Conservation (phyloP, 2,888 invertebrate species). For the Cryptocheilus praepositus region DNA sequence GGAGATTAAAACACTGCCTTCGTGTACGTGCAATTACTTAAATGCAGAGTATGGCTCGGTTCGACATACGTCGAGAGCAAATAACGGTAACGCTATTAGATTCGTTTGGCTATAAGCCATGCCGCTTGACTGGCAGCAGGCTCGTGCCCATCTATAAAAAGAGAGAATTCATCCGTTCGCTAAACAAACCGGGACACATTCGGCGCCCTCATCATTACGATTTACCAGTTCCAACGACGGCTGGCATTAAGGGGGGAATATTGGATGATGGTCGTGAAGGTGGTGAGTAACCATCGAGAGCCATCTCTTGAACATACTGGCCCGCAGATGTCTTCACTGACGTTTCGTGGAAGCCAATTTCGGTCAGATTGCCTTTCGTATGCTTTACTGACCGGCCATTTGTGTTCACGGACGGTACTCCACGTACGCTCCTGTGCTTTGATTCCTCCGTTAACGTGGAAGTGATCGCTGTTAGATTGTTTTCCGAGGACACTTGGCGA, state of each 20-base stretch:
- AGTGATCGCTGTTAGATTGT: constrained; percentile 26
- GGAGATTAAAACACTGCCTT: constrained; percentile 6
- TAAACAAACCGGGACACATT: constrained; percentile 48
- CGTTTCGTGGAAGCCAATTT: constrained; percentile 50
- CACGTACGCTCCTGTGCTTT: constrained; percentile 32
- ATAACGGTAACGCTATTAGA: constrained; percentile 26
- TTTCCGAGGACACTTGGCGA: constrained; percentile 11
- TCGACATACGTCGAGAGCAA: constrained; percentile 40
- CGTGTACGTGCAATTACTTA: constrained; percentile 54
- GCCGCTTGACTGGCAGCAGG: constrained; percentile 11
- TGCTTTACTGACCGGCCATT: constrained; percentile 31
- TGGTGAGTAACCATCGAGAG: constrained; percentile 17
- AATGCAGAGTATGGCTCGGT: constrained; percentile 34
- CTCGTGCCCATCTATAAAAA: constrained; percentile 22
- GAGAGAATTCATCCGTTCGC: constrained; percentile 45
- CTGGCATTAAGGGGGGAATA: too few species aligned
- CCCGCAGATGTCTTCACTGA: constrained; percentile 50
- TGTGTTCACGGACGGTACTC: constrained; percentile 2
- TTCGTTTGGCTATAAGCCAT: constrained; percentile 14
- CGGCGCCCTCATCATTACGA: constrained; percentile 53
- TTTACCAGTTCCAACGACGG: constrained; percentile 39
- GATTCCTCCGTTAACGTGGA: constrained; percentile 13
- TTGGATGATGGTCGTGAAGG: too few species aligned
- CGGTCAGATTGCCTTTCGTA: constrained; percentile 35
- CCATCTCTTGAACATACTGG: constrained; percentile 29